These are phyloP conservation scores for Perithous albicinctus DNA, from an alignment of 2,888 invertebrate genomes.

Conservation along the genomic window DNA sequence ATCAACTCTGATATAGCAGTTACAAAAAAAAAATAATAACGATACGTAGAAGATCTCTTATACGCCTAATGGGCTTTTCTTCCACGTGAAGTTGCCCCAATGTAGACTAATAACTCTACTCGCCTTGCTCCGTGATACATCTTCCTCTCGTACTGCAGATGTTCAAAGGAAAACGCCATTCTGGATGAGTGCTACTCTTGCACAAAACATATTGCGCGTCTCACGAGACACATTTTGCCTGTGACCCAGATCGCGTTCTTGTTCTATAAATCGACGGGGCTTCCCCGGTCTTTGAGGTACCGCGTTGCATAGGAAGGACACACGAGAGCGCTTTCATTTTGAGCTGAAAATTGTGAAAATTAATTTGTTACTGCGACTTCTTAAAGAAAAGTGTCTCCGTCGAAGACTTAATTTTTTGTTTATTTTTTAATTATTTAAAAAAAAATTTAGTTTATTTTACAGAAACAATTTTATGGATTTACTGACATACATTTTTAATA, in stretches of 20 bases:
- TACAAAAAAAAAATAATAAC: not conserved
- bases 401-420: too few relatives aligned
- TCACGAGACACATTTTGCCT: conserved; percentile 61
- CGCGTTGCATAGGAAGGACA: not conserved
- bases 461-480: too few relatives aligned
- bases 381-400: too few relatives aligned
- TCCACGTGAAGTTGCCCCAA: not conserved
- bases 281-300: not conserved
- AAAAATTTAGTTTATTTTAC: too few relatives aligned
- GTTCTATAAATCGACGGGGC: conserved; percentile 13
- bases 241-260: conserved; percentile 62
- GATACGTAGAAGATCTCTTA: not conserved
- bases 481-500: too few relatives aligned
- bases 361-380: too few relatives aligned
- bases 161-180: conserved; percentile 36
- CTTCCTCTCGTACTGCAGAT: not conserved
- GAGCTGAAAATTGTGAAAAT: too few relatives aligned
- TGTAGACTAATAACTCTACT: conserved; percentile 7
- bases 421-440: too few relatives aligned
- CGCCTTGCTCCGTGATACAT: not conserved
- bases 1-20: not conserved
- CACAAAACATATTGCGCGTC: conserved; percentile 68
- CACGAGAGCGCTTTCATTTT: not conserved
- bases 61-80: not conserved
- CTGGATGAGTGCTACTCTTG: conserved; percentile 11